Evolutionary conservation across 2,888 invertebrate species (phyloP), one percentile per base, ranked within the genome.

Genomic region (Melitaea athalia): DNA sequence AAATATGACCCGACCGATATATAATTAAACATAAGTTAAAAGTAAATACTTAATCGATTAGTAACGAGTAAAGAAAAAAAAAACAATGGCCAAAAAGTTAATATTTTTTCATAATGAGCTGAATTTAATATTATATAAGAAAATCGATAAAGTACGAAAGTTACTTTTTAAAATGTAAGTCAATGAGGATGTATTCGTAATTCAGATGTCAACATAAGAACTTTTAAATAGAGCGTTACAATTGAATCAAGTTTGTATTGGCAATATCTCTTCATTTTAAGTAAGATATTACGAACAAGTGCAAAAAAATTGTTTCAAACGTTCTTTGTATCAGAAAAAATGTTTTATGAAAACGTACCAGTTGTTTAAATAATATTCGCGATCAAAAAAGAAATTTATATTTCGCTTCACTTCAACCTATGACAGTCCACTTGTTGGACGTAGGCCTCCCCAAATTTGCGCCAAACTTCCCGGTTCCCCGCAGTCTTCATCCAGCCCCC

Each of bases 141-240:
- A 53, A 53, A 10, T n/a, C 4, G n/a, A 14, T 55, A 33, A 59
- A 59, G 57, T 43, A 52, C 3, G 24, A 8, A 31, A 31, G 24
- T 5, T 24, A 10, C 11, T 52, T 52, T 33, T 33, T 31, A 7
- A 24, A 55, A 55, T 55, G 33, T 33, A 31, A 67, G 45, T 38
- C 15, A 62, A 43, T 24, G 49, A 61, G 55, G 61, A 68, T 59
- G 68, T 38, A 3, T 5, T 38, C 38, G 38, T 62, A 68, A 59
- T 64, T 63, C 14, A 49, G 69, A 67, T 72, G 69, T 69, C 71
- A 69, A 62, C 67, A 67, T 67, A n/a, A n/a, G n/a, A n/a, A 38
- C 12, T 53, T 69, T 52, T 61, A 69, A 72, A 59, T 72, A 53
- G 71, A 72, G 71, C 71, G 69, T 72, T 69, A 38, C 71, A 50